Evolutionary conservation across 2,113 vertebrate species (phyloP), one percentile per base, ranked within the genome.

Genomic region (Miniopterus natalensis): DNA sequence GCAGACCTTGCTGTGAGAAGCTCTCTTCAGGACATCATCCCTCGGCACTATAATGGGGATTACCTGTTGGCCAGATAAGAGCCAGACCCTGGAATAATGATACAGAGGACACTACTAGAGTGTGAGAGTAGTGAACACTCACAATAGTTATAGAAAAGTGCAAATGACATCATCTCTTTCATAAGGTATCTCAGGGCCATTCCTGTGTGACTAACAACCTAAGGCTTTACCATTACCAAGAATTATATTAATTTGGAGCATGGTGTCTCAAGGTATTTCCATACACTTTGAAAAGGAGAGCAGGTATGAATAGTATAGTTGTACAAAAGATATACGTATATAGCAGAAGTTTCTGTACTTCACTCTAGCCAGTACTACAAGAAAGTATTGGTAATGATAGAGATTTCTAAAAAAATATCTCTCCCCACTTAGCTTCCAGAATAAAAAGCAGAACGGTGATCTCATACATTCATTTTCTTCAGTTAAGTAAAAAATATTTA

Each of bases 381-480:
- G 55, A 92, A 93, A 92, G 7, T 84, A n/a, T 21, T 63, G 12
- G 6, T 61, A 27, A 84, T 70, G 14, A 73, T 13, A 87, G 8
- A 66, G 12, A 94, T 65, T 91, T 90, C 23, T 95, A 68, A 78
- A 87, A 88, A 42, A n/a, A 7, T 47, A 18, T 70, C 15, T 73
- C 80, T 90, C 66, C 2, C 5, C 6, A 6, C 13, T 95, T 80
- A 80, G 10, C 10, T 77, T 93, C 10, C 25, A 93, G 13, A 86
- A 88, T 91, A 83, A 1, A 89, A 74, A 75, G 59, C 31, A 87
- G 15, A 88, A 88, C 5, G 57, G 13, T 59, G 45, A 2, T 81
- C 59, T 92, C 8, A 42, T 71, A 75, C 71, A 84, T 96, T 90
- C 40, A 84, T 75, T 96, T 88, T 75, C 27, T 84, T 87, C 27